phyloP scores from a whole-genome alignment of 2,113 vertebrate species.

The Malurus elegans region DNA sequence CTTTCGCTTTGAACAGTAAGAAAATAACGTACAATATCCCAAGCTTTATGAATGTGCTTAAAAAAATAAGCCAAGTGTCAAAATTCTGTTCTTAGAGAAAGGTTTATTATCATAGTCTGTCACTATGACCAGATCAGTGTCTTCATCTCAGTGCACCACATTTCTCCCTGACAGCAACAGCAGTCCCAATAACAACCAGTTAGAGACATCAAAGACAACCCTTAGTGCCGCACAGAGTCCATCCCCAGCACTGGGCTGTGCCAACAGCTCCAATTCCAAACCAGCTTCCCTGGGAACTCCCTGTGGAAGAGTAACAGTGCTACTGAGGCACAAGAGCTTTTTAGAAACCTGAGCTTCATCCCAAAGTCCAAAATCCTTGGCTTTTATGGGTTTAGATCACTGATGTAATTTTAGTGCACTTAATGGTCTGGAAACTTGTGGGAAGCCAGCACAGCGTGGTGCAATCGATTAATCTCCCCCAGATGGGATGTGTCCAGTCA shows the following conservation, averaged over 20 bases:
- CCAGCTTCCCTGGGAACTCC: not conserved
- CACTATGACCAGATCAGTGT: not conserved
- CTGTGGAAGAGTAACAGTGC: rapidly evolving
- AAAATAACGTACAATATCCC: not conserved
- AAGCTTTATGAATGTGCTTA: not conserved
- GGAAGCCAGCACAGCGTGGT: not conserved
- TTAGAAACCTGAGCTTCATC: not conserved
- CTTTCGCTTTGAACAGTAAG: not conserved
- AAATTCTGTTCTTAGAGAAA: not conserved
- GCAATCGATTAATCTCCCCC: not conserved
- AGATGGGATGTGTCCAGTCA: too few species aligned
- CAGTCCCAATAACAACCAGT: not conserved
- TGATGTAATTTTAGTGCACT: not conserved
- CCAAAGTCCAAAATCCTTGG: not conserved
- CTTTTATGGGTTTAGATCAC: not conserved
- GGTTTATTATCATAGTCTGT: conserved; percentile 22
- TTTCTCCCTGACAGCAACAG: not conserved
- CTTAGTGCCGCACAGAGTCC: not conserved
- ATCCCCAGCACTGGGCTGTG: not conserved
- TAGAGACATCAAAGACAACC: not conserved
- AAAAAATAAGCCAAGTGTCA: not conserved
- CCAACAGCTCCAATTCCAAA: not conserved
- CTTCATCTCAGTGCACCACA: not conserved
- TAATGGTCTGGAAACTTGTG: not conserved
- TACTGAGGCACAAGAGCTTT: not conserved